Conservation (phyloP, 1,140 invertebrate genomes). For the Macrobrachium rosenbergii region DNA sequence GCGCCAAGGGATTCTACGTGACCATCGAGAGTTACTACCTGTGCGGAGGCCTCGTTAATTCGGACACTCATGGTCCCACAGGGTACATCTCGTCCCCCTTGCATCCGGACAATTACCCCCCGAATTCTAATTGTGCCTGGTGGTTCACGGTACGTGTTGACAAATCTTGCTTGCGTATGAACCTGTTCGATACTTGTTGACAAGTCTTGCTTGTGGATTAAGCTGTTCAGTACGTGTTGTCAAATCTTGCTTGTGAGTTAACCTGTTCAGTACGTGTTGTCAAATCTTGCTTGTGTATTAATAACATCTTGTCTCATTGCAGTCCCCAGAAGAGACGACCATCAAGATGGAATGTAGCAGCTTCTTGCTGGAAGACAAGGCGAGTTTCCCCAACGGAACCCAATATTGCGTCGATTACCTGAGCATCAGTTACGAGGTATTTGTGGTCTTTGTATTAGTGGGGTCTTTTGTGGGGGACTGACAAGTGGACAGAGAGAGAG, state of each 20-base stretch:
- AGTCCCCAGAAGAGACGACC: background rate
- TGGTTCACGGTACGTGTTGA: background rate
- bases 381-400: background rate
- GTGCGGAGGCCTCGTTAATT: constrained; percentile 5
- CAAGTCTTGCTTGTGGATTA: background rate
- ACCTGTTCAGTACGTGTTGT: too few relatives aligned
- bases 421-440: constrained; percentile 12
- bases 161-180: too few relatives aligned
- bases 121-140: background rate
- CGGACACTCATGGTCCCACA: background rate
- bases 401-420: background rate
- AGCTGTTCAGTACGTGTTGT: background rate
- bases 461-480: too few relatives aligned
- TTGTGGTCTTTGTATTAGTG: too few relatives aligned
- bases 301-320: background rate
- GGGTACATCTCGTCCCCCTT: background rate
- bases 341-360: background rate
- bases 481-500: too few relatives aligned
- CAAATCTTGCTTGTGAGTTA: too few relatives aligned
- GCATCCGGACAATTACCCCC: background rate
- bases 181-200: background rate
- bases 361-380: constrained; percentile 4
- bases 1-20: constrained; percentile 27
- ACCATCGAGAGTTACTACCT: constrained; percentile 5
- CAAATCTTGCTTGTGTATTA: background rate